Conservation (phyloP, 1,140 invertebrate genomes). For the Copidosoma floridanum region DNA sequence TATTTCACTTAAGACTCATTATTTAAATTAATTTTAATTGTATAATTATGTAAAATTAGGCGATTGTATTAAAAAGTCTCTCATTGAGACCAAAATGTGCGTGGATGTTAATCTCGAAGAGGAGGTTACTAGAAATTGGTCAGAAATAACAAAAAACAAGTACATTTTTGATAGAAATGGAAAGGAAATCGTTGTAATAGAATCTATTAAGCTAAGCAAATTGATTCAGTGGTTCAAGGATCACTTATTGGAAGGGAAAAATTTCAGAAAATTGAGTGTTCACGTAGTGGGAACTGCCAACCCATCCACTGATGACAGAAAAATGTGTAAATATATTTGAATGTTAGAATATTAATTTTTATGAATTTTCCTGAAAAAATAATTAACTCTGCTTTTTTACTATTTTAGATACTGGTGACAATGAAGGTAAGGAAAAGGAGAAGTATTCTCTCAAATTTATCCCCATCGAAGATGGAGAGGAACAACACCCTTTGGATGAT, state of each 20-base stretch:
- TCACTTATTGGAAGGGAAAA: constrained; percentile 58
- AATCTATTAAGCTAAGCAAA: constrained; percentile 52
- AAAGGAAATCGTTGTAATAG: constrained; percentile 56
- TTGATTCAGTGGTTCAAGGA: constrained; percentile 62
- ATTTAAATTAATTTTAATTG: no score
- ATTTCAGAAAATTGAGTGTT: constrained; percentile 65
- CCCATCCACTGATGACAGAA: no score
- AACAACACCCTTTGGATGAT: neutral
- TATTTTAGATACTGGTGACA: no score
- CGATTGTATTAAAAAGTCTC: constrained; percentile 60
- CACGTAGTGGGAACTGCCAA: constrained; percentile 53
- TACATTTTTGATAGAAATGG: constrained; percentile 69
- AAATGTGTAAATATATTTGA: neutral
- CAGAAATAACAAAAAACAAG: constrained; percentile 64
- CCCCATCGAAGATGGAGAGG: constrained; percentile 5
- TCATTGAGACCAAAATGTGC: constrained; percentile 71
- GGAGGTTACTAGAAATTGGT: constrained; percentile 72
- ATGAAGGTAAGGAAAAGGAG: neutral
- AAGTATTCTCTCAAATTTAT: constrained; percentile 34
- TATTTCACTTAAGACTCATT: no score
- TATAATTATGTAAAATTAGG: no score
- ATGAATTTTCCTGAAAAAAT: no score
- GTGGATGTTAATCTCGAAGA: constrained; percentile 71
- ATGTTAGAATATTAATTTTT: neutral
- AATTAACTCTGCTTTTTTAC: neutral